Conservation (phyloP, 2,797 vertebrate species). For the Iguana delicatissima region DNA sequence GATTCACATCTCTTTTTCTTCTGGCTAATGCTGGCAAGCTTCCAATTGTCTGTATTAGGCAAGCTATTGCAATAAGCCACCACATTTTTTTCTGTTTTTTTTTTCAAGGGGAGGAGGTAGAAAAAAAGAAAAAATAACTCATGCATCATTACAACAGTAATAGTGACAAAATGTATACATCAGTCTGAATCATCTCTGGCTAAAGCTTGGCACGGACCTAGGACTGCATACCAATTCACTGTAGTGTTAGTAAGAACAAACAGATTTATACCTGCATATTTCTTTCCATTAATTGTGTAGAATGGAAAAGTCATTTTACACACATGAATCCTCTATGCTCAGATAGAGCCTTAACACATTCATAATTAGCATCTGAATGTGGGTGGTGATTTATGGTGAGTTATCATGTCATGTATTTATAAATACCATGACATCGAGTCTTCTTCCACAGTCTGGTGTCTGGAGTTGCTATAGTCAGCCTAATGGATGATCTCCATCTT, state of each 20-base stretch:
- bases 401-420: too few species aligned
- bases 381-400: too few species aligned
- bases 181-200: neutral
- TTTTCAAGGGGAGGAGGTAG: neutral
- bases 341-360: too few species aligned
- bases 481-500: too few species aligned
- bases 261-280: too few species aligned
- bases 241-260: too few species aligned
- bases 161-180: neutral
- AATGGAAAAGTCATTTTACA: too few species aligned
- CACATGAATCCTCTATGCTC: neutral
- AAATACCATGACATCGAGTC: too few species aligned
- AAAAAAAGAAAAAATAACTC: neutral
- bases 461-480: too few species aligned
- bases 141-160: neutral
- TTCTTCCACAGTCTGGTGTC: too few species aligned
- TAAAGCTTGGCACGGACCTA: neutral
- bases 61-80: conserved; percentile 23
- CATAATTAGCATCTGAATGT: too few species aligned
- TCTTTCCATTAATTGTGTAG: too few species aligned
- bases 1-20: conserved; percentile 17
- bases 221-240: neutral
- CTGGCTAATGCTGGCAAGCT: rapidly evolving
- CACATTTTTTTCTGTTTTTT: conserved; percentile 57
- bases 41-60: rapidly evolving